A percentile compares a stretch with the other conserved stretches of the same genome.
These are phyloP conservation scores for Muricea muricata DNA, from an alignment of 92 coral and sea anemone species.

Conservation along the genomic window DNA sequence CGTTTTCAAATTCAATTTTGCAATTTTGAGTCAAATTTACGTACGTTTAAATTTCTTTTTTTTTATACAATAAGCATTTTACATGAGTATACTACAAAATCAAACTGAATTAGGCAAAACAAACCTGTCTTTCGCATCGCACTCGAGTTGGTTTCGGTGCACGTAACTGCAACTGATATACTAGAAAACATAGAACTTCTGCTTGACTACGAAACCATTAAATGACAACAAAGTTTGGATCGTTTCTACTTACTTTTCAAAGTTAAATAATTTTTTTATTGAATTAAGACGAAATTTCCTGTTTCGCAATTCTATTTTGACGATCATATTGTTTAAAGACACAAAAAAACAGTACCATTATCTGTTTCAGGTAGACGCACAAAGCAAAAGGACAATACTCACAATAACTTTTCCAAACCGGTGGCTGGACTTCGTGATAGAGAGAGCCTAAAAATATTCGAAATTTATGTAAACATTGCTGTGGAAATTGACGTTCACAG, in stretches of 20 bases:
- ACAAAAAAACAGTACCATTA: not conserved
- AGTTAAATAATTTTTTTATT: not conserved
- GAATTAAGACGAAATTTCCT: not conserved
- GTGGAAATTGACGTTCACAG: not conserved
- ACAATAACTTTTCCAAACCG: slow-evolving; percentile 43
- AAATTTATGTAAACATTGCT: not conserved
- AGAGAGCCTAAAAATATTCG: slow-evolving; percentile 11
- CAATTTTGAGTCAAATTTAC: no score
- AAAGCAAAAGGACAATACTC: not conserved
- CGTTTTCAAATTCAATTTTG: no score
- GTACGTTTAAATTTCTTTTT: no score
- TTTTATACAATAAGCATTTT: no score
- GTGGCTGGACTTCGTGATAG: slow-evolving; percentile 47
- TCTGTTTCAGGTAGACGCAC: not conserved
- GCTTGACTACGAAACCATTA: not conserved
- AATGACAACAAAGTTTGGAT: not conserved
- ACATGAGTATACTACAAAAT: no score
- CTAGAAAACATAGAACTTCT: slow-evolving; percentile 43
- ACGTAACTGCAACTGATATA: slow-evolving; percentile 87
- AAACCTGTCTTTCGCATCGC: slow-evolving; percentile 82
- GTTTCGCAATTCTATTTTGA: not conserved
- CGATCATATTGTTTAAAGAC: not conserved
- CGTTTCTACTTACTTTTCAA: not conserved
- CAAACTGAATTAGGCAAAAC: no score
- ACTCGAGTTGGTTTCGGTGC: slow-evolving; percentile 90